Conservation (phyloP, 2,113 vertebrate genomes). For the Pogonocichla stellata region DNA sequence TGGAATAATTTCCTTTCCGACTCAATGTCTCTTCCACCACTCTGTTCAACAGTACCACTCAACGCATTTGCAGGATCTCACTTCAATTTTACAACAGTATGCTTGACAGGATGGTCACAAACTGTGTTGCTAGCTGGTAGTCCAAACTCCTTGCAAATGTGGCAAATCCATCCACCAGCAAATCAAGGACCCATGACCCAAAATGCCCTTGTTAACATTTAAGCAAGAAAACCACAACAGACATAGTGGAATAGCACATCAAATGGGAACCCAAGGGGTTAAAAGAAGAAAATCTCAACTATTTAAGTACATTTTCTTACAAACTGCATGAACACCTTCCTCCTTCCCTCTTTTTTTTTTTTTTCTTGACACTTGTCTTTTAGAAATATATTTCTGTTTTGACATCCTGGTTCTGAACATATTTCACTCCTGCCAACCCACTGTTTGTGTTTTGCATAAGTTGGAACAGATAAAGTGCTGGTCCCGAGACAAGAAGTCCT, state of each 20-base stretch:
- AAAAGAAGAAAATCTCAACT: constrained; percentile 6
- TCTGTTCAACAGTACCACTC: not conserved
- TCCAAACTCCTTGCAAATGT: not conserved
- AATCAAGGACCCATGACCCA: not conserved
- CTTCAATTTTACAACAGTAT: not conserved
- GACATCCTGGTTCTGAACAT: constrained; percentile 18
- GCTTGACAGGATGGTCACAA: not conserved
- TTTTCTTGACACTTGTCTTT: constrained; percentile 38
- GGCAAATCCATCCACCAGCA: not conserved
- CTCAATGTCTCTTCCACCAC: not conserved
- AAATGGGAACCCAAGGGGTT: not conserved
- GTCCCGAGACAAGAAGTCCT: constrained; percentile 42
- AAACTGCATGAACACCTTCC: not conserved
- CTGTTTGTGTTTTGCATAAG: constrained; percentile 51
- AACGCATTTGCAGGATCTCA: not conserved
- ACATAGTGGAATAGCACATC: not conserved
- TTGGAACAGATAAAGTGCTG: constrained; percentile 9
- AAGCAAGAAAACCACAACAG: not conserved
- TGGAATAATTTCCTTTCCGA: not conserved
- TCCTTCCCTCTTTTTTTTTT: not conserved
- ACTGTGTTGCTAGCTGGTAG: not conserved
- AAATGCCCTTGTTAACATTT: not conserved
- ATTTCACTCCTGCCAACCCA: constrained; percentile 49
- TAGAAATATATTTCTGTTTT: constrained; percentile 59
- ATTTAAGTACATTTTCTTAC: constrained; percentile 10